Evolutionary conservation across 2,888 invertebrate species (phyloP), one percentile per base, ranked within the genome.

Genomic region (Macrosoma leucophasiata): DNA sequence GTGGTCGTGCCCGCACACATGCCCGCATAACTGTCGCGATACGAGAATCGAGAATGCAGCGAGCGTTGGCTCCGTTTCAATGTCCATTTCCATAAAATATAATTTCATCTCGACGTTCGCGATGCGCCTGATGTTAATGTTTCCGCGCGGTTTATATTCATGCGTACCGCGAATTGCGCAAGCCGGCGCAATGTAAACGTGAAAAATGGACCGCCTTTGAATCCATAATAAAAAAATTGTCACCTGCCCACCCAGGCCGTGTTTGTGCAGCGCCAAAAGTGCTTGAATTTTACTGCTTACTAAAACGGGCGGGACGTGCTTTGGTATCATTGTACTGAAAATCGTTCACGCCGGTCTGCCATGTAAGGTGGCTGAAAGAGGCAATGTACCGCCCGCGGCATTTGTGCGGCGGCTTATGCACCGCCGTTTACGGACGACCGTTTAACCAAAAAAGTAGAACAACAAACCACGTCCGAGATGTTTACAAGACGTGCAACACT

Each of bases 401-500:
- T 75, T 71, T 71, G 64, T 62, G 76, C 78, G 78, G 77, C 72
- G 52, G 58, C 73, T 76, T 81, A 69, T 81, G 62, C 67, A 58
- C 44, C 49, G 41, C 82, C 81, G 67, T 76, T 71, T 82, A 81
- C 58, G 84, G 79, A 57, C 55, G 58, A 68, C 64, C 68, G 68
- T 73, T 81, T 74, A 77, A 67, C 82, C 79, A 82, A 84, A 84
- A 82, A 82, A 82, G 84, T 79, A 76, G 75, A 76, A 75, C 81
- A 72, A 69, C 76, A 67, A 73, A 70, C 74, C 70, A 62, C 65
- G 70, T 62, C 68, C 54, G 58, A 52, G 64, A 60, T 81, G 82
- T 82, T 84, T 77, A 82, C 84, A 82, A 65, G 76, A 68, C 62
- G 62, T 59, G 59, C 71, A 67, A 82, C 84, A 84, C 79, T 65